Percentiles rank a stretch among this genome's conserved stretches.
Conservation (phyloP, 2,113 vertebrate species). For the Siniperca chuatsi region DNA sequence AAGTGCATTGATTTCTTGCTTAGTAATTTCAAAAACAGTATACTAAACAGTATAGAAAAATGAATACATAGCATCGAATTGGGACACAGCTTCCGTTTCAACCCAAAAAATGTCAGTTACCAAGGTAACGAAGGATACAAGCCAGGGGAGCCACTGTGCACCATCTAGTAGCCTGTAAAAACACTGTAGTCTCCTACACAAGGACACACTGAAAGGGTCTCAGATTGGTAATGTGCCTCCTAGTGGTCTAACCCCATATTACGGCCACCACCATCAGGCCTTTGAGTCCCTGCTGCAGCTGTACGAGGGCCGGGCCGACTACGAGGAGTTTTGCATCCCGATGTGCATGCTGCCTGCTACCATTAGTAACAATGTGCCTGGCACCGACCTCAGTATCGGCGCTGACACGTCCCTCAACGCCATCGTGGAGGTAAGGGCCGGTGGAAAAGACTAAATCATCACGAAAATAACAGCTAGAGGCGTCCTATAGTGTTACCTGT, state of each 20-base stretch:
- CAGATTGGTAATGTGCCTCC: slow-evolving; percentile 35
- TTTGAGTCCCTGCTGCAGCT: slow-evolving; percentile 87
- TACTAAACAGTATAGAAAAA: background rate
- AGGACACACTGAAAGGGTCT: background rate
- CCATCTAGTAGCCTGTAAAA: slow-evolving; percentile 31
- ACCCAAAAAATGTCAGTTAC: background rate
- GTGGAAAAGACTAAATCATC: background rate
- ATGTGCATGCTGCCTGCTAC: slow-evolving; percentile 92
- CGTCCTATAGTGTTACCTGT: background rate
- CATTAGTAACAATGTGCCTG: slow-evolving; percentile 95
- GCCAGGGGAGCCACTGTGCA: slow-evolving; percentile 5
- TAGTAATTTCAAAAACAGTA: background rate
- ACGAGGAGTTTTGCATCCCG: slow-evolving; percentile 91
- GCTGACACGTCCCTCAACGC: slow-evolving; percentile 91
- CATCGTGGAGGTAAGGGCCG: slow-evolving; percentile 91
- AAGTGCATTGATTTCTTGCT: background rate
- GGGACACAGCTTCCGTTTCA: background rate
- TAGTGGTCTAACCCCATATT: slow-evolving; percentile 74
- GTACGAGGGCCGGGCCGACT: slow-evolving; percentile 79
- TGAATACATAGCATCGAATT: background rate
- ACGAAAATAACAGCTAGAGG: too few species aligned
- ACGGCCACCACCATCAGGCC: slow-evolving; percentile 86
- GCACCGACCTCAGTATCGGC: slow-evolving; percentile 91
- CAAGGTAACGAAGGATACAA: background rate
- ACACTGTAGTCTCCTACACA: background rate